Evolutionary conservation across 2,797 vertebrate species (phyloP), one percentile per base, ranked within the genome.

Genomic region (Peromyscus attwateri): DNA sequence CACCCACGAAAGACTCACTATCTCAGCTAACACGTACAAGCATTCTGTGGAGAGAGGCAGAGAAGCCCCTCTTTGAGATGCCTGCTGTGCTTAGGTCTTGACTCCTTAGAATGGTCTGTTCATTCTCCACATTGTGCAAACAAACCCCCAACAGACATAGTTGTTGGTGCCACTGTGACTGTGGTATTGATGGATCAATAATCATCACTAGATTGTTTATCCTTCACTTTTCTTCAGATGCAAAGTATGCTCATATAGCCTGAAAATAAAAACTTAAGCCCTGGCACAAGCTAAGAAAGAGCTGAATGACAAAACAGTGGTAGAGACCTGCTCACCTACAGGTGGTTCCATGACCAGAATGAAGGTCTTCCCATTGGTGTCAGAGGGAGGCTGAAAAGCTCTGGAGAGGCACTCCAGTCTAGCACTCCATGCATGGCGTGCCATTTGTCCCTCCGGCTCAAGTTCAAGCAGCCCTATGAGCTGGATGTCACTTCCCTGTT

Each of bases 121-220:
- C 37, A 83, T 83, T 96, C 77, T 88, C 83, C 31, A 64, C 4
- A 80, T 85, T 55, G 46, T 43, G 2, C 64, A 95, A 92, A 94
- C n/a, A 70, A 96, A 94, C 60, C 76, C 46, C 82, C 80, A 85
- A 43, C 73, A 94, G 64, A 55, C 62, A 40, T 6, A 5, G 79
- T 37, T 95, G 17, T 31, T 76, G 87, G 89, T 91, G 87, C 37
- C 43, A 89, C 55, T 95, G 7, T 95, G 73, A 87, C 49, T 23
- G 40, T 94, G 68, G n/a, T 19, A 64, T 91, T 92, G 92, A 57
- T 89, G 13, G 87, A 89, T 87, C 77, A 87, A 79, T 92, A 94
- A 84, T 94, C 34, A 89, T 34, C 85, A 96, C 75, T 87, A 92
- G 55, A 87, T 82, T 75, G 62, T 85, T 91, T 79, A 76, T 79